Evolutionary conservation across 2,888 invertebrate species (phyloP), one percentile per base, ranked within the genome.

Genomic region (Acrocyrtus sp.): DNA sequence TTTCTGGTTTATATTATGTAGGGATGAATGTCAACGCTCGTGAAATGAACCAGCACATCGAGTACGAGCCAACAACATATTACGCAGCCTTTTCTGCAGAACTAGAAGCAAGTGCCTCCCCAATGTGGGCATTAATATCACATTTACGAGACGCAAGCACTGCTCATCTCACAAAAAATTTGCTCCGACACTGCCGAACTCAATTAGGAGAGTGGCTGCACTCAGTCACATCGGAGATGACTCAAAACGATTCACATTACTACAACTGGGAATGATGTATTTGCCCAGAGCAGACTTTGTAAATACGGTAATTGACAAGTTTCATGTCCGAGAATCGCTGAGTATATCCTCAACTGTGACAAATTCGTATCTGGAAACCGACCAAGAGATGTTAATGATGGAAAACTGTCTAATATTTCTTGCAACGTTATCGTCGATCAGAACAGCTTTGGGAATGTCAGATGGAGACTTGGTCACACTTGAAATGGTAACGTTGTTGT

Each of bases 31-130:
- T 96, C 58, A 98, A 98, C 87, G 90, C 93, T 80, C 89, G 96
- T 76, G 96, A 97, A 85, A 87, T 94, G 78, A 91, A 89, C 81
- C 92, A 93, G 62, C 98, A 98, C 86, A 92, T 98, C 17, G 97
- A 98, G 87, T 96, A 94, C 86, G 98, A 98, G 85, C 96, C 96
- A 48, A 95, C 95, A 79, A 95, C 96, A 17, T 98, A 98, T 86
- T 98, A 97, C 86, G 96, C 97, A 53, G 96, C 98, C 29, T 98
- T 98, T 87, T 95, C 96, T 74, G 97, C 97, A 6, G 98, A 98
- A 87, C 86, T 98, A 80, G 98, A 98, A 86, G 96, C 96, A 24
- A 95, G 95, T 82, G 95, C 97, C 15, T 95, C 96, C 86, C 96
- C 97, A 1, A 96, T 98, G 96, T 98, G 97, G 97, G 95, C 96